Percentiles rank a stretch among this genome's conserved stretches.
These are phyloP conservation scores for Gnathonemus echidnorhynchus DNA, from an alignment of 2,113 vertebrate genomes.

Conservation along the genomic window DNA sequence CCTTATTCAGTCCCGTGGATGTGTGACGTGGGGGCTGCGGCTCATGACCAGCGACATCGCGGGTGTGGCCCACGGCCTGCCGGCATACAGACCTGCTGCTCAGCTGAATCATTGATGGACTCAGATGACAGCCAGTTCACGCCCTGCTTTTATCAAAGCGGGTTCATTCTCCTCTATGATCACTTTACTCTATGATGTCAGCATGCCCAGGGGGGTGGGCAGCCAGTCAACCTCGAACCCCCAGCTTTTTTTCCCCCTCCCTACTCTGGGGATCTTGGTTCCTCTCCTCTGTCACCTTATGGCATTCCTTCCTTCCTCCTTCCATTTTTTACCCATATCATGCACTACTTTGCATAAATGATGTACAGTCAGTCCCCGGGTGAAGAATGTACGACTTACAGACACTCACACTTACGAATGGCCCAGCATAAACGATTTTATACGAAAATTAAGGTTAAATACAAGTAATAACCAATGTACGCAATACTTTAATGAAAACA, in stretches of 20 bases:
- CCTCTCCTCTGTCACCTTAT: neutral
- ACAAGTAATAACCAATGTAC: neutral
- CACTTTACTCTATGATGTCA: neutral
- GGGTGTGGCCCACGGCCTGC: neutral
- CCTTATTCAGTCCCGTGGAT: neutral
- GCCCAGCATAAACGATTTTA: neutral
- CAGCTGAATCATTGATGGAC: neutral
- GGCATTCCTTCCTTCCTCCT: neutral
- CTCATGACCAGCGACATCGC: neutral
- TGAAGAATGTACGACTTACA: neutral
- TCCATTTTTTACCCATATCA: neutral
- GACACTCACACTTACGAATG: neutral
- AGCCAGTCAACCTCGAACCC: neutral
- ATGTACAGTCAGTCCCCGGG: neutral
- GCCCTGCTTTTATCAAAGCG: neutral
- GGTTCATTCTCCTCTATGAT: neutral
- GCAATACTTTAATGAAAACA: neutral
- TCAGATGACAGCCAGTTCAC: neutral
- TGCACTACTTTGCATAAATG: neutral
- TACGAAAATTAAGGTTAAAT: neutral
- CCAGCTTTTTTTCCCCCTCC: neutral
- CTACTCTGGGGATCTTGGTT: neutral
- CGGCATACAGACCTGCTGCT: neutral
- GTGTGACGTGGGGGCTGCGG: neutral
- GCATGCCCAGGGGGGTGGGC: neutral